Percentiles rank a stretch among this genome's conserved stretches.
Evolutionary conservation across 2,113 vertebrate genomes (phyloP).

Genomic region (Dicrurus megarhynchus): DNA sequence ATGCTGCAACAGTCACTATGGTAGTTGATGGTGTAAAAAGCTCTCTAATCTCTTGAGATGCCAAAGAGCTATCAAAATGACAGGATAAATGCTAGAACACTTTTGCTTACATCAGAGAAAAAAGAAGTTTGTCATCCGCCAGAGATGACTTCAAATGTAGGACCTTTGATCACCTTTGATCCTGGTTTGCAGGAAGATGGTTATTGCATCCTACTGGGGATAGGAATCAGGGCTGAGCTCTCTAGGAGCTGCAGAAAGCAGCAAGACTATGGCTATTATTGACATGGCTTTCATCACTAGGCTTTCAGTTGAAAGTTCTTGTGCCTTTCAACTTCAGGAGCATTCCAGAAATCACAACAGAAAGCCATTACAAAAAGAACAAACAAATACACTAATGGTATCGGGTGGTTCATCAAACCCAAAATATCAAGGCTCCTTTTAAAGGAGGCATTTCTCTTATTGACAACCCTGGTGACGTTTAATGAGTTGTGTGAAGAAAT

Average conservation of each 20-base stretch:
- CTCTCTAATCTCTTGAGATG: not conserved
- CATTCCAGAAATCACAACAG: not conserved
- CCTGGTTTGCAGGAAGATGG: not conserved
- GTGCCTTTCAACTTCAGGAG: not conserved
- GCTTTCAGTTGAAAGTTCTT: conserved; percentile 33
- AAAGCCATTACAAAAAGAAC: conserved; percentile 23
- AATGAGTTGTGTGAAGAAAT: not conserved
- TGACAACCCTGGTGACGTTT: not conserved
- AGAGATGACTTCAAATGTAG: not conserved
- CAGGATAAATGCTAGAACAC: not conserved
- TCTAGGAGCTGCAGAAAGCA: conserved; percentile 6
- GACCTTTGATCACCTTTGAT: conserved; percentile 26
- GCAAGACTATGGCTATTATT: not conserved
- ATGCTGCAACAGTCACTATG: not conserved
- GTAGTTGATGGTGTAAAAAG: not conserved
- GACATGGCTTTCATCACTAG: not conserved
- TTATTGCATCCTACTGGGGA: not conserved
- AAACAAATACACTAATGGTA: conserved; percentile 16
- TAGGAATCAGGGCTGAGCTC: not conserved
- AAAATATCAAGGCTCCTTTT: not conserved
- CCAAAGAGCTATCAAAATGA: not conserved
- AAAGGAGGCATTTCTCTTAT: not conserved
- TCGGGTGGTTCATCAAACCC: not conserved
- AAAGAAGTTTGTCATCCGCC: not conserved
- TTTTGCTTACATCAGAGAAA: not conserved